Evolutionary conservation across 2,797 vertebrate genomes (phyloP).

Genomic region (Poeciliopsis gracilis): DNA sequence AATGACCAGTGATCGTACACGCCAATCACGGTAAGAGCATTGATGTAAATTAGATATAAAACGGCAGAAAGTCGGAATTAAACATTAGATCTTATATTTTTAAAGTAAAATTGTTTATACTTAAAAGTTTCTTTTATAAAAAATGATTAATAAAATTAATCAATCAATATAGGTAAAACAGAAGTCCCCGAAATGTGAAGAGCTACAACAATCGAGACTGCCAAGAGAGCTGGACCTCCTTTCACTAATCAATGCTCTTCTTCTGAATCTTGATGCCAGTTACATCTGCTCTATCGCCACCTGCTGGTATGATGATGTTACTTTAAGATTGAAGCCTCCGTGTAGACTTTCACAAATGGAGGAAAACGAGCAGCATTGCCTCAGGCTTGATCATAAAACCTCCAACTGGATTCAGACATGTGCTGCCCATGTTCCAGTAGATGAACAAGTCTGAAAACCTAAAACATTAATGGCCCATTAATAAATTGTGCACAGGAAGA

Average conservation of each 20-base stretch:
- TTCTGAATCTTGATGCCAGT: not conserved
- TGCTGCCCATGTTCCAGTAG: not conserved
- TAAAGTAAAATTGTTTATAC: not conserved
- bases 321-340: not conserved
- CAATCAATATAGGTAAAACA: not conserved
- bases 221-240: not conserved
- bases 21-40: no score
- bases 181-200: not conserved
- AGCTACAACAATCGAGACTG: not conserved
- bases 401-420: not conserved
- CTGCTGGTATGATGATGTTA: not conserved
- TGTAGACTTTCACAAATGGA: not conserved
- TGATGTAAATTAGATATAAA: not conserved
- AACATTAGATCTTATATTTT: not conserved
- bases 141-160: not conserved
- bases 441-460: not conserved
- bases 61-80: not conserved
- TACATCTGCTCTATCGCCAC: not conserved
- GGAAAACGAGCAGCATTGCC: not conserved
- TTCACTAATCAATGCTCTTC: not conserved
- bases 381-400: not conserved
- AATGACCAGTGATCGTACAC: no score
- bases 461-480: not conserved
- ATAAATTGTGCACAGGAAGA: slow-evolving; percentile 4
- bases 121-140: not conserved